Evolutionary conservation across 2,797 vertebrate species (phyloP), one percentile per base, ranked within the genome.

Genomic region (Hydrolagus colliei): DNA sequence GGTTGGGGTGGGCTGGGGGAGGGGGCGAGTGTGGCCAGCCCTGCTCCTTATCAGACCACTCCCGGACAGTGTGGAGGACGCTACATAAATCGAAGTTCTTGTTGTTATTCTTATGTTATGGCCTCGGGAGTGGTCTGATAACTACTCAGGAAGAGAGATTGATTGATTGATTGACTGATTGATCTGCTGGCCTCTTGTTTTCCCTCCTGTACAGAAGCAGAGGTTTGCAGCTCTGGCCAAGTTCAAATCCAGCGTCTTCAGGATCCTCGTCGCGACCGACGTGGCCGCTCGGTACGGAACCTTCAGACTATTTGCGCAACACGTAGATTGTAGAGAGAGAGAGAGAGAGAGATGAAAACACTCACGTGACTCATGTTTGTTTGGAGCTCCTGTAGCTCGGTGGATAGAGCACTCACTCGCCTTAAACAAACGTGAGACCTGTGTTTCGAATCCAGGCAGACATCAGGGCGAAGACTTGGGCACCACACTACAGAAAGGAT

Each of bases 221-320:
- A 94, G 98, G 18, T 99, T 99, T 88, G 95, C 96, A 0, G 96
- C 97, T 87, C 91, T 99, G 41, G 95, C 96, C 59, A 98, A 95
- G 91, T 99, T 99, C 93, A 99, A 99, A 87, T 98, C 97, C 88
- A 98, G 97, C 85, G 93, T 98, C 90, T 98, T 94, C 91, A 97
- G 93, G 91, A 97, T 99, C 89, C 93, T 99, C 73, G 95, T 99
- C 0, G 97, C 98, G 0, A 99, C 98, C 0, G 98, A 99, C 0
- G 96, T 99, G 0, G 98, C 98, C 65, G 88, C 98, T 84, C 96
- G 98, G 98, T 99, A 86, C 86, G 88, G 71, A 73, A 41, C 12
- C 13, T 11, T 32, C 1, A 0, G 27, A 20, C 12, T 79, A 7
- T 4, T 22, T n/a, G 10, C 32, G 2, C 16, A 22, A 16, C 5